Evolutionary conservation across 2,113 vertebrate genomes (phyloP).

Genomic region (Eudorcas thomsonii): DNA sequence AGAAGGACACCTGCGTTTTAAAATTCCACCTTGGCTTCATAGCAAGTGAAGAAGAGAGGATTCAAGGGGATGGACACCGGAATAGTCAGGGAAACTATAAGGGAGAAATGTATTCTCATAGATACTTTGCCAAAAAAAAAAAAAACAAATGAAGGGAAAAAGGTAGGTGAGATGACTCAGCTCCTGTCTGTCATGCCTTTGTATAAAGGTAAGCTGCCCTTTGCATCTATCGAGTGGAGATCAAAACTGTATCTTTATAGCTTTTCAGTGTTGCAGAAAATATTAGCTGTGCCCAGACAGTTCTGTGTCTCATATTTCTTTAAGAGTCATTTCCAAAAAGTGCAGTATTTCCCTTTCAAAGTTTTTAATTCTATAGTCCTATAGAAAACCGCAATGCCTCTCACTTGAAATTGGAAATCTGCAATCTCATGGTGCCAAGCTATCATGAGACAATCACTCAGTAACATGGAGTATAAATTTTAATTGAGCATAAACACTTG

Average conservation of each 20-base stretch:
- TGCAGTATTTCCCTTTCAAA: background rate
- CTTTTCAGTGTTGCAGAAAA: background rate
- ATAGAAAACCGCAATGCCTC: background rate
- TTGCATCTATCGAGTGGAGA: background rate
- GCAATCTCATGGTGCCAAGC: background rate
- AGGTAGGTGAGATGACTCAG: background rate
- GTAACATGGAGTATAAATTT: background rate
- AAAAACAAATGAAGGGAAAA: background rate
- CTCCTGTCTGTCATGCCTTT: background rate
- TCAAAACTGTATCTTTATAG: background rate
- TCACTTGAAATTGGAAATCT: background rate
- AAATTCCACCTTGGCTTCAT: background rate
- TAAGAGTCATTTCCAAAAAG: background rate
- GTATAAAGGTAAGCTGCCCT: background rate
- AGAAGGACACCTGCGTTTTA: background rate
- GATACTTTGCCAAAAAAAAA: background rate
- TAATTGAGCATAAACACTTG: constrained; percentile 43
- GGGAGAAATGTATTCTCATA: background rate
- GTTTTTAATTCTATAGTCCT: background rate
- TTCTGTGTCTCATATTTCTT: background rate
- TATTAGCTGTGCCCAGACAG: background rate
- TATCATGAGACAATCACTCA: background rate
- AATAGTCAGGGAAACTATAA: background rate
- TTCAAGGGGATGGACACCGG: background rate
- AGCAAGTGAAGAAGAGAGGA: background rate